Base-by-base conservation (phyloP, 1,140 invertebrate genomes). In the Trachymyrmex septentrionalis region DNA sequence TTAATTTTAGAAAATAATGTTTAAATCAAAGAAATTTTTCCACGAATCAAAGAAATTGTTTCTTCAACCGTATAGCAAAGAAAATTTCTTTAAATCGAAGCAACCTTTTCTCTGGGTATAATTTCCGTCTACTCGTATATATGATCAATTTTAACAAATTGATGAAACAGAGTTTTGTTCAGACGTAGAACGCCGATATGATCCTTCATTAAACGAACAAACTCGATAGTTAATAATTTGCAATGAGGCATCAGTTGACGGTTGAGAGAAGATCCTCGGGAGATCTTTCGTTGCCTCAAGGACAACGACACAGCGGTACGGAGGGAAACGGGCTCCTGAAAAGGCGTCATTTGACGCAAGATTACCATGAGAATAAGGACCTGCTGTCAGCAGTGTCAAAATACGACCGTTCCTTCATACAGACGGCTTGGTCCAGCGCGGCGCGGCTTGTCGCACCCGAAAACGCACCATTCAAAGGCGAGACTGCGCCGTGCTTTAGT, bases 321-420 rank as follows among this genome's bases (percentile, higher is more conserved):
- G 69, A 57, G 72, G 72, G 48, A 44, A 61, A 30, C 10, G 19
- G 63, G 44, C 57, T 75, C 27, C 57, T 76, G 76, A 76, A 86
- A 78, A 66, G 85, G 50, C 82, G 38, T 30, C 44, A 57, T 50
- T 50, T 64, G 44, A 57, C 57, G 55, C 77, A 12, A 9, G 3
- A 90, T 90, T 90, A 90, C 78, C 89, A 90, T 90, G 76, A 85
- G 89, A 90, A 90, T 89, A 86, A 85, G 86, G 57, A 66, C 21
- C 59, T 53, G 50, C 89, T 87, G 89, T 90, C 88, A 87, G 82
- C 89, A 55, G 64, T 90, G 88, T 90, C 89, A 90, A 90, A 90
- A 90, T 90, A 90, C 88, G 86, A 48, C 30, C 77, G n/a, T 80
- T 30, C 55, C 59, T 89, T 90, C 86, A 30, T 57, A 44, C 61